These are phyloP conservation scores for Achroia grisella DNA, from an alignment of 1,140 invertebrate genomes.

Conservation along the genomic window DNA sequence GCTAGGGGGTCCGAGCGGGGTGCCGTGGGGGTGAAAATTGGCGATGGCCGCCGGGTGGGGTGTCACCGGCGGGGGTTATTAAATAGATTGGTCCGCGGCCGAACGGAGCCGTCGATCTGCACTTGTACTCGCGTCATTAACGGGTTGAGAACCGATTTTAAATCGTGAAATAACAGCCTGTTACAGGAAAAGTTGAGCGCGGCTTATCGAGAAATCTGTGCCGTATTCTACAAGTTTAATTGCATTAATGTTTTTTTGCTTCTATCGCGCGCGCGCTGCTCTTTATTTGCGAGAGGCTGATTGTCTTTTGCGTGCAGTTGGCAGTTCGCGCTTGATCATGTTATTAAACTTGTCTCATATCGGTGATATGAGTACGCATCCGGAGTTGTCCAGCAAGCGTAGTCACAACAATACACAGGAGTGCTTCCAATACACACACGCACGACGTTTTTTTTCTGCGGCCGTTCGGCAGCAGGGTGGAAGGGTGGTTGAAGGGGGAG, in stretches of 20 bases:
- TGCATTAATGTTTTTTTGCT: constrained; percentile 56
- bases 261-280: constrained; percentile 9
- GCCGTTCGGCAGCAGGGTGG: constrained; percentile 38
- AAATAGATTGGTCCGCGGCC: constrained; percentile 74
- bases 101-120: constrained; percentile 70
- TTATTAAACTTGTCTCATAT: too few species aligned
- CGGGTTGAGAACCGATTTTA: constrained; percentile 74
- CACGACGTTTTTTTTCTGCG: constrained; percentile 52
- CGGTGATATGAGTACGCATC: neutral
- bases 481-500: constrained; percentile 30
- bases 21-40: constrained; percentile 64
- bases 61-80: constrained; percentile 72
- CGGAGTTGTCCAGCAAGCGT: constrained; percentile 6
- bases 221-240: constrained; percentile 58
- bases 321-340: constrained; percentile 7
- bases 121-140: constrained; percentile 74
- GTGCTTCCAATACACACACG: constrained; percentile 37
- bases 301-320: neutral
- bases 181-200: constrained; percentile 69
- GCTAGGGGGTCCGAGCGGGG: constrained; percentile 42
- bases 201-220: constrained; percentile 54
- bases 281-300: neutral
- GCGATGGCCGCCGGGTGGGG: constrained; percentile 69
- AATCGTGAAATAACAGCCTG: constrained; percentile 70
- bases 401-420: constrained; percentile 25